Percentiles rank a stretch among this genome's conserved stretches.
Evolutionary conservation across 2,888 invertebrate genomes (phyloP).

Genomic region (Limnephilus auricula): DNA sequence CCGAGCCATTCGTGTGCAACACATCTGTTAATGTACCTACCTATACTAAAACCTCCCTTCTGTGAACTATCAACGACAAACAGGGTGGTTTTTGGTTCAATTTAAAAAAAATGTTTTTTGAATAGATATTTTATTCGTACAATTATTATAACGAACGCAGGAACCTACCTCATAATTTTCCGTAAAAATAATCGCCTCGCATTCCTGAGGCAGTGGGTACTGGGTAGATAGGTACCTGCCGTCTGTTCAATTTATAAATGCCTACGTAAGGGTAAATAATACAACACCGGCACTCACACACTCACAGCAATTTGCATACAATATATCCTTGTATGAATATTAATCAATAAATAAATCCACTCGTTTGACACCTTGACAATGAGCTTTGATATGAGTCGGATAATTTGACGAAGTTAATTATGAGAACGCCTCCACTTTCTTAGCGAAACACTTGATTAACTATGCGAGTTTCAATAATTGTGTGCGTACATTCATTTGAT

Average conservation of each 20-base stretch:
- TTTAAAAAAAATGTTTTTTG: background rate
- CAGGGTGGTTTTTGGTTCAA: background rate
- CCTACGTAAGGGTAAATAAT: constrained; percentile 2
- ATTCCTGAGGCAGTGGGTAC: background rate
- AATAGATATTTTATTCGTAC: background rate
- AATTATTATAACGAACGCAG: background rate
- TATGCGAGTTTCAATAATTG: background rate
- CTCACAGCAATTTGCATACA: constrained; percentile 57
- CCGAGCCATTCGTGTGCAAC: background rate
- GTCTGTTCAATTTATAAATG: background rate
- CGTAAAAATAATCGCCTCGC: background rate
- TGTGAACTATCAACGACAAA: background rate
- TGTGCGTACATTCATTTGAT: background rate
- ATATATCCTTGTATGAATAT: constrained; percentile 60
- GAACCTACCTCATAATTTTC: background rate
- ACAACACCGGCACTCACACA: constrained; percentile 2
- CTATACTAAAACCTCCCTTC: background rate
- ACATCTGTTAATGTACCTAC: background rate
- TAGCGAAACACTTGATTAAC: background rate
- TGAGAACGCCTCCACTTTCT: constrained; percentile 29
- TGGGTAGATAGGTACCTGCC: background rate
- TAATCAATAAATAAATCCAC: constrained; percentile 52
- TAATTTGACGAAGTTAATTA: constrained; percentile 23
- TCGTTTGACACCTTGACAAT: constrained; percentile 45
- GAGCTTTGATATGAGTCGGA: background rate